phyloP scores from a whole-genome alignment of 2,888 invertebrate genomes.

The Nudaria mundana region DNA sequence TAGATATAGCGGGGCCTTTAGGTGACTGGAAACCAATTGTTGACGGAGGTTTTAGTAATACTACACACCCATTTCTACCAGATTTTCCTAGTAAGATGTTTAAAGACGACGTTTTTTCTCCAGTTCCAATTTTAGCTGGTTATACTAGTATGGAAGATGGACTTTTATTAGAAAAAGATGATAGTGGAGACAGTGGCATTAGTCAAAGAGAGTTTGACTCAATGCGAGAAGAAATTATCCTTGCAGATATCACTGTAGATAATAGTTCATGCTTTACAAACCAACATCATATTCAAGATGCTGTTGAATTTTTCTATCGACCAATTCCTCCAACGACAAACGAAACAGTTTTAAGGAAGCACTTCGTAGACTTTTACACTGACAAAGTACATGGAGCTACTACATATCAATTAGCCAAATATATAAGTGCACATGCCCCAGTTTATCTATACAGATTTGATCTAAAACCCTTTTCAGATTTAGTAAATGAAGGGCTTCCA shows the following conservation, averaged over 20 bases:
- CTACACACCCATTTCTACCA: constrained; percentile 84
- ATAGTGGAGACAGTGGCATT: constrained; percentile 82
- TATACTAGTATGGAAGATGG: constrained; percentile 92
- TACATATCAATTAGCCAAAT: constrained; percentile 84
- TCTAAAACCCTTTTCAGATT: constrained; percentile 84
- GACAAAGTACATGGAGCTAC: constrained; percentile 89
- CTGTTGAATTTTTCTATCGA: constrained; percentile 88
- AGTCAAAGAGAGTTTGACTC: constrained; percentile 81
- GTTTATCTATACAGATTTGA: constrained; percentile 90
- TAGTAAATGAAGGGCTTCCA: constrained; percentile 84
- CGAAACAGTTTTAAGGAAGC: constrained; percentile 81
- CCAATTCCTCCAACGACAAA: constrained; percentile 84
- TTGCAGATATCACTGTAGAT: constrained; percentile 81
- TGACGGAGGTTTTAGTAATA: constrained; percentile 86
- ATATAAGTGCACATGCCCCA: constrained; percentile 81
- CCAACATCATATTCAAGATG: constrained; percentile 85
- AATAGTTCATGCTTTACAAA: constrained; percentile 83
- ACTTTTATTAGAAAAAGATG: constrained; percentile 80
- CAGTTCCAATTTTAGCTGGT: constrained; percentile 88
- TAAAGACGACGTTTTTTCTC: constrained; percentile 82
- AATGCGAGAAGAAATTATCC: constrained; percentile 83
- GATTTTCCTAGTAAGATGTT: constrained; percentile 84
- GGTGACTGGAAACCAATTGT: constrained; percentile 88
- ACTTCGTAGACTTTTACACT: constrained; percentile 86
- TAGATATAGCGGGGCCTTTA: constrained; percentile 82